Evolutionary conservation across 2,888 invertebrate species (phyloP), one percentile per base, ranked within the genome.

Genomic region (Calameuta filiformis): DNA sequence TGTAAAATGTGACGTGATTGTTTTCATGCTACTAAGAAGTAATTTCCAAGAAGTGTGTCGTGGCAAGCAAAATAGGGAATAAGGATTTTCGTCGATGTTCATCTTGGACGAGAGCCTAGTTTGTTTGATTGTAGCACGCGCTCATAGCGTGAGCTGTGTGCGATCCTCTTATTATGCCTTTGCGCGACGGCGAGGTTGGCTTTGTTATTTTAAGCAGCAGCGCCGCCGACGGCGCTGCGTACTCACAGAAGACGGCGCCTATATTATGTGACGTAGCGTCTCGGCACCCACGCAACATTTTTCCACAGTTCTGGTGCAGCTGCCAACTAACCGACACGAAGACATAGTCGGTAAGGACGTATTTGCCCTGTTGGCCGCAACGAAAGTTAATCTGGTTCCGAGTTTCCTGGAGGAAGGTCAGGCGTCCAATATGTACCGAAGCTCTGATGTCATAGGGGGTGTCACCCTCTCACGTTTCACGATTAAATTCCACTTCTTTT

Each of bases 211-310:
- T 71, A 71, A 71, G 71, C 33, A 12, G 34, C 71, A 71, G 33
- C 34, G 15, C 71, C 71, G 34, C 12, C 71, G 71, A 71, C 33
- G 71, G 71, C 71, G 71, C 34, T 34, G 33, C 71, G 71, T 31
- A 71, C 33, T 34, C 79, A 78, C 79, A 73, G 75, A 68, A 76
- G 73, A 33, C 81, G 86, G 86, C 86, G 87, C 87, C 86, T 84
- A 78, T 75, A 76, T 75, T 76, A 77, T 71, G 78, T 83, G 85
- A 85, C 85, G 85, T 79, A 76, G 76, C 81, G 86, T 87, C 87
- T 85, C 84, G 85, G 81, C 85, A 81, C 85, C 84, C 82, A 86
- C 87, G 86, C 81, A 78, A 78, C 79, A 78, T 73, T 74, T 77
- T 74, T 69, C 68, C 73, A 33, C 68, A 9, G 23, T 56, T 56